A percentile compares a stretch with the other conserved stretches of the same genome.
Conservation (phyloP, 2,113 vertebrate species). For the Psettodes erumei region DNA sequence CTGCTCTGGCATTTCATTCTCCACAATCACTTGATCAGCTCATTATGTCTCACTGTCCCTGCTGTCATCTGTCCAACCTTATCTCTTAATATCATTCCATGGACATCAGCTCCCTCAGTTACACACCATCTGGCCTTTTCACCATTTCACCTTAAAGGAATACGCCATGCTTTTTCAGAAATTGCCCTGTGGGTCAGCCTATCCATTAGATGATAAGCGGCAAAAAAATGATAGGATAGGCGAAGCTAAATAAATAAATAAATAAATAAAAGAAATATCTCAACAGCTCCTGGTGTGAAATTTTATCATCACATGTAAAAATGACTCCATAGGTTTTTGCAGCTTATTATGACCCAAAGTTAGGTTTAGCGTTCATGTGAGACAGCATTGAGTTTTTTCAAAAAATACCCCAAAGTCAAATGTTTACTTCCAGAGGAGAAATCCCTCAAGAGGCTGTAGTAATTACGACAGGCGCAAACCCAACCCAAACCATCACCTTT, state of each 20-base stretch:
- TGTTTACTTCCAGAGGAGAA: too few species aligned
- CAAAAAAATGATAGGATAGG: background rate
- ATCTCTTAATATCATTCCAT: conserved; percentile 41
- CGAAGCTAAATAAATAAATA: too few species aligned
- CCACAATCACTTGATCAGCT: conserved; percentile 63
- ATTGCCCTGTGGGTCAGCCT: background rate
- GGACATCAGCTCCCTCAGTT: conserved; percentile 23
- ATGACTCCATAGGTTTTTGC: background rate
- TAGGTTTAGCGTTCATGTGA: too few species aligned
- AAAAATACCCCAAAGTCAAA: too few species aligned
- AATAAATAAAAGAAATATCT: background rate
- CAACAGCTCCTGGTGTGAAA: background rate
- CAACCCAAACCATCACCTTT: too few species aligned
- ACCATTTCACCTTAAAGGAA: conserved; percentile 22
- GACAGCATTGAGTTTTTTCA: too few species aligned
- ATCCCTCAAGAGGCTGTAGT: too few species aligned
- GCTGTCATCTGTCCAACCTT: conserved; percentile 50
- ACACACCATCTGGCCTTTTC: conserved; percentile 14
- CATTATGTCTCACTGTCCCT: conserved; percentile 55
- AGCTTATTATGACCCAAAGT: too few species aligned
- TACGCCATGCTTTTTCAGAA: background rate
- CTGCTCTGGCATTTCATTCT: conserved; percentile 58
- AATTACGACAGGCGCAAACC: too few species aligned
- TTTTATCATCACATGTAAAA: background rate
- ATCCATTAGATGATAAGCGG: conserved; percentile 9